phyloP scores from a whole-genome alignment of 2,888 invertebrate species.

The Listrodromus nycthemerus region DNA sequence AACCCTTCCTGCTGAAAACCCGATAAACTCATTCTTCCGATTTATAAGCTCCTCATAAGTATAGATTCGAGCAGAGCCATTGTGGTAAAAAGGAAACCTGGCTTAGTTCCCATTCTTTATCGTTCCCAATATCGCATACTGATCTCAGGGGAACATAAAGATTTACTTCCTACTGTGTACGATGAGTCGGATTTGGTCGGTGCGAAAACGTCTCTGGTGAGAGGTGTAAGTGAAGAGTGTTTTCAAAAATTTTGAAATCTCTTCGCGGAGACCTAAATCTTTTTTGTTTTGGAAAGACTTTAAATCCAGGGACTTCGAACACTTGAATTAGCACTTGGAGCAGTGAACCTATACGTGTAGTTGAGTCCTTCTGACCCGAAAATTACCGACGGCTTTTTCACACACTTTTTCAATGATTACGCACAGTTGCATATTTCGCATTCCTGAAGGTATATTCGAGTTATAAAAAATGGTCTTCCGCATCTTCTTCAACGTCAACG shows the following conservation, averaged over 20 bases:
- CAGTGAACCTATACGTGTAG: too few relatives aligned
- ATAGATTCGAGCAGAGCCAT: background rate
- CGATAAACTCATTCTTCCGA: slow-evolving; percentile 27
- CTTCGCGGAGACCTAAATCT: background rate
- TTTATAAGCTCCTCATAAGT: slow-evolving; percentile 39
- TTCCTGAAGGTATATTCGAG: background rate
- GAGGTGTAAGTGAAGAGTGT: background rate
- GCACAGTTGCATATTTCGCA: background rate
- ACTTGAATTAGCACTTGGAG: too few relatives aligned
- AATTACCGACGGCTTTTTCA: background rate
- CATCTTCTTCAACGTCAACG: slow-evolving; percentile 7
- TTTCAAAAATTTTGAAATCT: background rate
- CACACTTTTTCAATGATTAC: background rate
- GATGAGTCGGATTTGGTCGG: background rate
- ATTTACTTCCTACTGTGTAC: background rate
- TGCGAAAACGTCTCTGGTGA: background rate
- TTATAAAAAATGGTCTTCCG: background rate
- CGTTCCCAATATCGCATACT: slow-evolving; percentile 35
- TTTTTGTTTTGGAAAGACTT: background rate
- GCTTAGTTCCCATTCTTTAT: slow-evolving; percentile 27
- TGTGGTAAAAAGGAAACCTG: background rate
- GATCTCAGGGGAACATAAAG: background rate
- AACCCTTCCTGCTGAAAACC: background rate
- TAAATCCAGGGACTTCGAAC: background rate
- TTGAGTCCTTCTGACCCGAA: too few relatives aligned